Base-by-base conservation (phyloP, 2,888 invertebrate species). In the Galeopsomyia nigrocyanea region DNA sequence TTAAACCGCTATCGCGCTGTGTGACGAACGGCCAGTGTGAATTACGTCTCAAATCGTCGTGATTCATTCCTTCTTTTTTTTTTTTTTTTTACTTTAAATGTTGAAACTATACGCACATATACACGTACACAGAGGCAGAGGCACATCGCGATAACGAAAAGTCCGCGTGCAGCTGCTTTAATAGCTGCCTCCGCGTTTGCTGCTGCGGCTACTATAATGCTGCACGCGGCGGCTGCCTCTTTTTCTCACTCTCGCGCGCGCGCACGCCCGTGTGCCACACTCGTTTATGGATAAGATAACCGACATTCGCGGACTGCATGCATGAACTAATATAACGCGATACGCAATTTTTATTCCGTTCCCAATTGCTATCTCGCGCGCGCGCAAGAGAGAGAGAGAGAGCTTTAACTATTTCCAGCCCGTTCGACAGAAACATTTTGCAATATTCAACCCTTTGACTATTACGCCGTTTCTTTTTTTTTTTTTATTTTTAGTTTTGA, bases 131-230 rank as follows among this genome's bases (percentile, higher is more conserved):
- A 39, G 39, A 39, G 39, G 13, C 1, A 39, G 26, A 55, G 64
- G 50, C 51, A 60, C 19, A 50, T 65, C 67, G 63, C 70, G 74
- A 74, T 71, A 74, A 74, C 55, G 49, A 51, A 56, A 68, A 47
- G 31, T 67, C 53, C 19, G 53, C 57, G 26, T 5, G 69, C 62
- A 68, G 69, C 73, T 62, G 65, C 69, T 46, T n/a, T n/a, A n/a
- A 26, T 5, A 5, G 26, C 26, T 5, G 26, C 26, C 26, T 26
- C 26, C 26, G 26, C 7, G 14, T 50, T 50, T 9, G 50, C 17
- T 7, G 13, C n/a, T 51, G 13, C 51, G n/a, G n/a, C n/a, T 7
- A 9, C n/a, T 7, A n/a, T n/a, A n/a, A n/a, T n/a, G 19, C 51
- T 51, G 19, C 51, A 51, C 17, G 19, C 51, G 39, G 39, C 39